A percentile compares a stretch with the other conserved stretches of the same genome.
phyloP scores from a whole-genome alignment of 2,888 invertebrate species.

The Meliscaeva auricollis region DNA sequence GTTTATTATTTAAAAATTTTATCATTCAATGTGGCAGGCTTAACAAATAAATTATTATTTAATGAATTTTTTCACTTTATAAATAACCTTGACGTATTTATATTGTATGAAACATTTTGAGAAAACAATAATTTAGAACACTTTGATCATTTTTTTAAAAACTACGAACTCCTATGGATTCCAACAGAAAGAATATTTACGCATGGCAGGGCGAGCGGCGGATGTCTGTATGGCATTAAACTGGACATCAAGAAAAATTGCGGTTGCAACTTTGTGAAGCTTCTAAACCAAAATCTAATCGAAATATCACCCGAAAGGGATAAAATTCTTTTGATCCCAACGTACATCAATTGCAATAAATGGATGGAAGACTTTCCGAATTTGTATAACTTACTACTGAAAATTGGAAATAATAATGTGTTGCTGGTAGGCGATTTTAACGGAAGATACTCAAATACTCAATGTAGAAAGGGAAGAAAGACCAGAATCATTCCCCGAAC shows the following conservation, averaged over 20 bases:
- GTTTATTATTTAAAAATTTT: not conserved
- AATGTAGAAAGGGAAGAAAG: not conserved
- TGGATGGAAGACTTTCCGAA: too few relatives aligned
- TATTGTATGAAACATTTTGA: slow-evolving; percentile 17
- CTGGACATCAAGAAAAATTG: not conserved
- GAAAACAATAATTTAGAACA: slow-evolving; percentile 11
- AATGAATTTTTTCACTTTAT: slow-evolving; percentile 14
- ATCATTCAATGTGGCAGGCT: slow-evolving; percentile 15
- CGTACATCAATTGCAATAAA: too few relatives aligned
- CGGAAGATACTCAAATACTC: not conserved
- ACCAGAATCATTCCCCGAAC: not conserved
- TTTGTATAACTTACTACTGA: too few relatives aligned
- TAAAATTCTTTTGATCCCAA: too few relatives aligned
- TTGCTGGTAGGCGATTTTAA: too few relatives aligned
- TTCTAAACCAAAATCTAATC: too few relatives aligned
- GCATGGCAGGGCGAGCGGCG: too few relatives aligned
- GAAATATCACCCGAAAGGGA: too few relatives aligned
- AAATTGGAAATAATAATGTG: not conserved
- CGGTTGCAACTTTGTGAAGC: too few relatives aligned
- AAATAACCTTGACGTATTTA: slow-evolving; percentile 17
- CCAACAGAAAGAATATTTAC: not conserved
- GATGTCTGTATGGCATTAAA: too few relatives aligned
- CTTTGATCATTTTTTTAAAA: not conserved
- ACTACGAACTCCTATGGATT: not conserved
- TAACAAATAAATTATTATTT: slow-evolving; percentile 9